Conservation (phyloP, 1,140 invertebrate genomes). For the Bombus consobrinus region DNA sequence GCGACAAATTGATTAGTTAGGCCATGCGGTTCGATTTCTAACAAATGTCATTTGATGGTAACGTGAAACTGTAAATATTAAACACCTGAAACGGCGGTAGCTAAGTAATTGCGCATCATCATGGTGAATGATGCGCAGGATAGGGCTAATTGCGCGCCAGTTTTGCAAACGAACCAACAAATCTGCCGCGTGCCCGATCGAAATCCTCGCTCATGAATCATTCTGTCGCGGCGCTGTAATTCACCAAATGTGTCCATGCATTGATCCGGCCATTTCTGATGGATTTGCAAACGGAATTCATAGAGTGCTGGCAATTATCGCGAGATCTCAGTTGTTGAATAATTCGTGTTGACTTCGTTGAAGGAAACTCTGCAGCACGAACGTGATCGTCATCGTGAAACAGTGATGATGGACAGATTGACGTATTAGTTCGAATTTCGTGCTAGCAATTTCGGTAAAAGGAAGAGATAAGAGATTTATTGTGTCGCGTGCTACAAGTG, state of each 20-base stretch:
- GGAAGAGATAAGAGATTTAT: too few relatives aligned
- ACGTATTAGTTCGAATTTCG: too few relatives aligned
- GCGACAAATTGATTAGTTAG: not conserved
- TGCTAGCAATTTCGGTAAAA: too few relatives aligned
- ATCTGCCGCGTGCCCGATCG: not conserved
- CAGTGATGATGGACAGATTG: too few relatives aligned
- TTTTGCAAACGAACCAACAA: conserved; percentile 23
- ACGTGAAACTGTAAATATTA: not conserved
- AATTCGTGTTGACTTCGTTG: not conserved
- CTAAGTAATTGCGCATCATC: conserved; percentile 20
- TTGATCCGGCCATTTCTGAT: conserved; percentile 49
- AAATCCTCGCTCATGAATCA: conserved; percentile 60
- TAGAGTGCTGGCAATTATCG: conserved; percentile 22
- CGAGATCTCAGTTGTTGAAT: conserved; percentile 15
- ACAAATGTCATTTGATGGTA: not conserved
- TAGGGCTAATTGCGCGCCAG: not conserved
- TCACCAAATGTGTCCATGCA: conserved; percentile 50
- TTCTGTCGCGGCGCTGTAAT: conserved; percentile 44
- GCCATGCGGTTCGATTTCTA: not conserved
- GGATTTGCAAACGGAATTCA: conserved; percentile 49
- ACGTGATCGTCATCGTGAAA: too few relatives aligned
- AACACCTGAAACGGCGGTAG: not conserved
- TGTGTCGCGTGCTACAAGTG: too few relatives aligned
- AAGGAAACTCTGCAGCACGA: not conserved
- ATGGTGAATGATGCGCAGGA: not conserved